A percentile compares a stretch with the other conserved stretches of the same genome.
phyloP scores from a whole-genome alignment of 2,888 invertebrate species.

The Phania funesta region DNA sequence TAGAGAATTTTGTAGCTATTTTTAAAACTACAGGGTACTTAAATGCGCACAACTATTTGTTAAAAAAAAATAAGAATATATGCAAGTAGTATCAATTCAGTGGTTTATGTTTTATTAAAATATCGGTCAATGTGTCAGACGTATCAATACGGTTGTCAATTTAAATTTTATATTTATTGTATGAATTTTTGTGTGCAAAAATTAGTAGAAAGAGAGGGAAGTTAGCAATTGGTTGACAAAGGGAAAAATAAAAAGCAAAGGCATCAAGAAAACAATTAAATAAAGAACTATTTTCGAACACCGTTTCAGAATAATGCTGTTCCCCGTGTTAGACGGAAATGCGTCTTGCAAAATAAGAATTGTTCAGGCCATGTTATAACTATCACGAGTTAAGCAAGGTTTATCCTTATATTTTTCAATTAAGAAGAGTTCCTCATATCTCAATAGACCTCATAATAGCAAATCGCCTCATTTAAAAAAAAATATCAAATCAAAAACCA shows the following conservation, averaged over 20 bases:
- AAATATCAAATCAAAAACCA: no score
- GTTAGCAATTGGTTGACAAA: not conserved
- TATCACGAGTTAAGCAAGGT: no score
- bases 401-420: no score
- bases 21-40: not conserved
- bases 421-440: no score
- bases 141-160: slow-evolving; percentile 65
- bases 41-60: slow-evolving; percentile 19
- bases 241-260: not conserved
- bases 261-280: not conserved
- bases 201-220: no score
- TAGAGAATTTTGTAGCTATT: not conserved
- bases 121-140: slow-evolving; percentile 67
- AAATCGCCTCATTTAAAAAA: no score
- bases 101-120: slow-evolving; percentile 67
- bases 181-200: not conserved
- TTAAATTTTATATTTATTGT: slow-evolving; percentile 58
- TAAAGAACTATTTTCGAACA: no score
- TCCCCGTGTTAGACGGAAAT: no score
- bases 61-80: slow-evolving; percentile 3
- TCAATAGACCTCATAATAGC: no score
- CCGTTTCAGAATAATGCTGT: no score
- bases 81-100: slow-evolving; percentile 50
- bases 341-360: no score
- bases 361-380: no score